These are phyloP conservation scores for Ailuropoda melanoleuca DNA, from an alignment of 2,113 vertebrate species.

Conservation along the genomic window DNA sequence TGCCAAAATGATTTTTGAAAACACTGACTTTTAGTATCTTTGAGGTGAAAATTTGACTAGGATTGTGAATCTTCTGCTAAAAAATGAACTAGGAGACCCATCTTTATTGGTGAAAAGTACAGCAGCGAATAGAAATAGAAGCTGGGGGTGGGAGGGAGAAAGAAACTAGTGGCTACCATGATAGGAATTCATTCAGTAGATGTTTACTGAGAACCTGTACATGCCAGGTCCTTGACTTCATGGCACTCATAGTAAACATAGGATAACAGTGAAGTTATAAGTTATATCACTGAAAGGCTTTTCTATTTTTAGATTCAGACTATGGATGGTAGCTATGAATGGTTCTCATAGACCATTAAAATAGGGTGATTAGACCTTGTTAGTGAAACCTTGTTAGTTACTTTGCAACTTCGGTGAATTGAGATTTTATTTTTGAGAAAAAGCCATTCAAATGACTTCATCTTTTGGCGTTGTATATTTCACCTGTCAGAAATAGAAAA, in stretches of 20 bases:
- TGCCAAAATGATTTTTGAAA: background rate
- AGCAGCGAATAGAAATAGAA: background rate
- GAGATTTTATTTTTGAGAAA: background rate
- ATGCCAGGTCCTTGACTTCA: background rate
- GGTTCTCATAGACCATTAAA: background rate
- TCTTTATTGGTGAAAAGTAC: background rate
- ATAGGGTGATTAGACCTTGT: background rate
- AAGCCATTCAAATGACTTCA: background rate
- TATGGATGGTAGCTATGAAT: background rate
- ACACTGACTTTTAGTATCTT: background rate
- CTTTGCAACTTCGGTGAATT: background rate
- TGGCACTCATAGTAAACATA: background rate
- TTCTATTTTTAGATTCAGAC: background rate
- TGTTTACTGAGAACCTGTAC: rapidly evolving
- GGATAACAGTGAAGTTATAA: background rate
- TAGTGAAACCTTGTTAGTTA: background rate
- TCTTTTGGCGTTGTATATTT: background rate
- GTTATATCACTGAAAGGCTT: background rate
- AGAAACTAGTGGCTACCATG: rapidly evolving
- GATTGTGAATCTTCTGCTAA: background rate
- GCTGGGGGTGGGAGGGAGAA: rapidly evolving
- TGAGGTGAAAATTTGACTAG: background rate
- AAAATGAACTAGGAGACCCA: background rate
- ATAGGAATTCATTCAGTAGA: background rate
- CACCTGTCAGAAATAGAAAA: background rate